Percentiles rank a stretch among this genome's conserved stretches.
phyloP scores from a whole-genome alignment of 2,113 vertebrate species.

The Nanger granti region DNA sequence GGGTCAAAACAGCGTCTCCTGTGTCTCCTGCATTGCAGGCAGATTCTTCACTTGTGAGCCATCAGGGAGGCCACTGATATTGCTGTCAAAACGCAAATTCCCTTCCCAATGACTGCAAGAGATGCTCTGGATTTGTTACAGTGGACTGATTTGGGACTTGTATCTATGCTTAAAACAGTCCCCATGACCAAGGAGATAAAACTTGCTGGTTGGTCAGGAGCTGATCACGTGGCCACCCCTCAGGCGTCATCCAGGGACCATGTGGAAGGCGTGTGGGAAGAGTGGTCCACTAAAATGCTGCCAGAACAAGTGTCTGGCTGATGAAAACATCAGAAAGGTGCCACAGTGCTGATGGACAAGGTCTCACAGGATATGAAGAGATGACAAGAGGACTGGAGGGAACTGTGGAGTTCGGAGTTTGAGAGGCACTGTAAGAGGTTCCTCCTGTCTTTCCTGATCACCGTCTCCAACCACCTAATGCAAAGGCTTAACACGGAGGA shows the following conservation, averaged over 20 bases:
- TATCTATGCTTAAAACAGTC: neutral
- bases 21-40: neutral
- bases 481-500: accelerated
- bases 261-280: neutral
- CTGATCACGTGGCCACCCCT: neutral
- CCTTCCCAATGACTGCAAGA: neutral
- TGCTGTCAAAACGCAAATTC: neutral
- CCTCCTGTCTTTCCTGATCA: neutral
- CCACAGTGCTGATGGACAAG: neutral
- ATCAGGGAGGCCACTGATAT: neutral
- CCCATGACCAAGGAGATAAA: neutral
- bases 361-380: neutral
- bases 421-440: accelerated
- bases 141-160: neutral
- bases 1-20: neutral
- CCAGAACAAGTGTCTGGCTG: neutral
- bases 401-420: neutral
- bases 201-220: neutral
- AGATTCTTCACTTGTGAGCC: neutral
- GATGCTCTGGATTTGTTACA: neutral
- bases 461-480: neutral
- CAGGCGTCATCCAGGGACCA: neutral
- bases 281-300: neutral
- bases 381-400: neutral
- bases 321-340: neutral